Base-by-base conservation (phyloP, 2,113 vertebrate genomes). In the Tor tambroides region DNA sequence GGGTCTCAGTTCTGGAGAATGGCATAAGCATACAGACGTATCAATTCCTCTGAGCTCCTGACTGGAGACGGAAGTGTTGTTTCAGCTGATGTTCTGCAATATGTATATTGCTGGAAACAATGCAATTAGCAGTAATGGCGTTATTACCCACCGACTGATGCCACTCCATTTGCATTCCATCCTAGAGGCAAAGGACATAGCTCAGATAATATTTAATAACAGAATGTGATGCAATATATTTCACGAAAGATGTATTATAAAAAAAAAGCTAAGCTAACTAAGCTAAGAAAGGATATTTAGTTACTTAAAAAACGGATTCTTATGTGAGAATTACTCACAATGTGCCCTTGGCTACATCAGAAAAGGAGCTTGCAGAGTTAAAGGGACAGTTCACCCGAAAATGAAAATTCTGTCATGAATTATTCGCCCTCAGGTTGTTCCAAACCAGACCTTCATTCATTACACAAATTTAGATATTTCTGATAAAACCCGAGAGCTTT, bases 21-120 rank as follows among this genome's bases (percentile, higher is more conserved):
- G 41, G 41, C 41, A 43, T 43, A 43, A 11, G 41, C 41, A 43
- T 6, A 63, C 7, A 21, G 63, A 71, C 41, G 19, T 85, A 84
- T 80, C 23, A 35, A 67, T 82, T 61, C 81, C 54, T 87, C 23
- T 85, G 85, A 87, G 74, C 43, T 54, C 76, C 61, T 61, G 63
- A 74, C 69, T n/a, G 80, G 43, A 4, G 6, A 75, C 19, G 2
- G 51, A 63, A 19, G 10, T 80, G 21, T 69, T 19, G 46, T 81
- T 89, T 30, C 82, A 51, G 63, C 56, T 59, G 65, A 74, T 87
- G 28, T 83, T 71, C 87, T 80, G 51, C 51, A 72, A 63, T 71
- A 77, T 71, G 78, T 85, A 49, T 54, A 67, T 83, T 9, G 15
- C 61, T 69, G n/a, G 38, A 83, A 69, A 83, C 80, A 69, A 83